A percentile compares a stretch with the other conserved stretches of the same genome.
These are phyloP conservation scores for Nothobranchius furzeri DNA, from an alignment of 2,113 vertebrate species.

Conservation along the genomic window DNA sequence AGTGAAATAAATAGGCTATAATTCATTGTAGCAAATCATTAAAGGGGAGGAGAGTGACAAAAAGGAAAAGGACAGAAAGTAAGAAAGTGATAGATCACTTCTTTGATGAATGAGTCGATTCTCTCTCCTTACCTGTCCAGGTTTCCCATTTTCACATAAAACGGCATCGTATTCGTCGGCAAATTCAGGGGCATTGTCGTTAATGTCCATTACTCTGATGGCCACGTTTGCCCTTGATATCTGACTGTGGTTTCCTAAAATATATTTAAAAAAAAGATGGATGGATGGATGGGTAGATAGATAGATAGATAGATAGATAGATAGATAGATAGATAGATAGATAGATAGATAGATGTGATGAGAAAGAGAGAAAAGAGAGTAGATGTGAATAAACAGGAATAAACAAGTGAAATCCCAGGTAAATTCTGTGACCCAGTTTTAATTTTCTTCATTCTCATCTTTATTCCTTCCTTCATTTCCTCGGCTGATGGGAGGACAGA, in stretches of 20 bases:
- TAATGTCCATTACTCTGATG: constrained; percentile 96
- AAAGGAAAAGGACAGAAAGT: constrained; percentile 23
- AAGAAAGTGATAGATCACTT: constrained; percentile 38
- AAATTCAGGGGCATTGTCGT: constrained; percentile 98
- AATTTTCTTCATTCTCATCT: constrained; percentile 61
- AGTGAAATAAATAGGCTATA: constrained; percentile 74
- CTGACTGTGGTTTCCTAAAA: constrained; percentile 95
- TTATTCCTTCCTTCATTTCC: constrained; percentile 58
- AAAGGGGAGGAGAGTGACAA: constrained; percentile 50
- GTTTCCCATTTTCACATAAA: constrained; percentile 97
- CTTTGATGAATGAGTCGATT: constrained; percentile 57
- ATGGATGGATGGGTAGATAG: constrained; percentile 13
- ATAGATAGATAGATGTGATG: too few species aligned
- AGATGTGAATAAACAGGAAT: not conserved
- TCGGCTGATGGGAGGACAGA: constrained; percentile 59
- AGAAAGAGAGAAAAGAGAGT: too few species aligned
- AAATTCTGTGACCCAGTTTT: constrained; percentile 70
- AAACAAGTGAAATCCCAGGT: constrained; percentile 48
- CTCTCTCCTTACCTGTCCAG: constrained; percentile 87
- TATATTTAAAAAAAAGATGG: constrained; percentile 22
- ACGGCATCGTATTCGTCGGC: constrained; percentile 92
- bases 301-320: constrained; percentile 1
- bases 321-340: not conserved
- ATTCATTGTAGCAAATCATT: constrained; percentile 73
- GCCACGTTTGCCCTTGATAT: constrained; percentile 93